Base-by-base conservation (phyloP, 2,888 invertebrate genomes). In the Melanchra persicariae region DNA sequence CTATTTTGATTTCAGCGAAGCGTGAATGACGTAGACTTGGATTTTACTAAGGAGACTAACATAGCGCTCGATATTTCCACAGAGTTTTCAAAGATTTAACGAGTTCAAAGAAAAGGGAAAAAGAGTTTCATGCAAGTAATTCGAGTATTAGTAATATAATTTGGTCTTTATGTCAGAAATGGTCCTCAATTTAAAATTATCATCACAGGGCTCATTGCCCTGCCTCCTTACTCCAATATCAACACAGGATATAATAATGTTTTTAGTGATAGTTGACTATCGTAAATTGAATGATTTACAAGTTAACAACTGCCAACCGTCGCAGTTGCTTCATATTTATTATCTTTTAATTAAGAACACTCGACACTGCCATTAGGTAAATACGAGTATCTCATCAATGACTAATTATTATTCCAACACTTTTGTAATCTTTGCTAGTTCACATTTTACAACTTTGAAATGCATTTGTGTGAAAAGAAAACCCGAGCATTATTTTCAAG, bases 241-340 rank as follows among this genome's bases (percentile, higher is more conserved):
- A 64, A 65, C 61, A 73, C 79, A 77, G 78, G 79, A 82, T 78
- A 78, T 62, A 68, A 62, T 64, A 72, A 68, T 71, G 19, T 70
- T 30, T 55, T 62, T 82, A 26, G 70, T 79, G 76, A 71, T 70
- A 79, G 65, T 81, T 60, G 45, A 54, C 37, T 51, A 54, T 74
- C 68, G 60, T 80, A 79, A 82, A 79, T 77, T 69, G 37, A 73
- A 72, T 71, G 69, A 85, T 82, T 80, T 61, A 75, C 30, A 30
- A 70, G 12, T 67, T 67, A 17, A 73, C 43, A 55, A 63, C 61
- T 60, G 63, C 61, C 74, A 74, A 55, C 68, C n/a, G 59, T 43
- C 57, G 55, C 58, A 43, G 55, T 73, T 61, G 34, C 59, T 45
- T n/a, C 12, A 70, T 67, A 63, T 79, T 74, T 78, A 84, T 70